Evolutionary conservation across 2,113 vertebrate species (phyloP).

Genomic region (Amblyornis subalaris): DNA sequence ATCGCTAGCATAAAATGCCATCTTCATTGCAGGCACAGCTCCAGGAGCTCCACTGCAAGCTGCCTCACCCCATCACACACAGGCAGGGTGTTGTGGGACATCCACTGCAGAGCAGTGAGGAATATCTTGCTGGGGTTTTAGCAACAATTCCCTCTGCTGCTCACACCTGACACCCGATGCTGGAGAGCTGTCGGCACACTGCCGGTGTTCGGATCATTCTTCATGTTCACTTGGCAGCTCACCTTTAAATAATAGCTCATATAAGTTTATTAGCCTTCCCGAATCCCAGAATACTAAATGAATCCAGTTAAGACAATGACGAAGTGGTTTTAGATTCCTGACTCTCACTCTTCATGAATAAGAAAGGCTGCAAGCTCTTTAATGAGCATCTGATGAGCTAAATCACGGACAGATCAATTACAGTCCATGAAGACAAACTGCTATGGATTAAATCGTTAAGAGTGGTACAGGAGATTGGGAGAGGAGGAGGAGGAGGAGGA

Average conservation of each 20-base stretch:
- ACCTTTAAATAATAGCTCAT: constrained; percentile 21
- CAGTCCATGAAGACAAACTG: constrained; percentile 32
- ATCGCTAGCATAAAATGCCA: not conserved
- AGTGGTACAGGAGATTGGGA: not conserved
- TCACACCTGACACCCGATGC: not conserved
- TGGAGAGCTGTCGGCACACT: accelerated
- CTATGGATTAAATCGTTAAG: constrained; percentile 14
- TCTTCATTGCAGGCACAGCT: not conserved
- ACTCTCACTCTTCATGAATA: constrained; percentile 19
- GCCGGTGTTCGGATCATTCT: not conserved
- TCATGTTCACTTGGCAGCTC: constrained; percentile 15
- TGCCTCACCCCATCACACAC: accelerated
- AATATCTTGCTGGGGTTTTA: not conserved
- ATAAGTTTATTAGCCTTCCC: constrained; percentile 22
- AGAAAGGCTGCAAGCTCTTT: constrained; percentile 32
- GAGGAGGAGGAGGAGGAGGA: not conserved
- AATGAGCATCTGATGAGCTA: constrained; percentile 50
- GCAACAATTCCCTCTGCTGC: not conserved
- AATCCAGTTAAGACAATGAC: constrained; percentile 36
- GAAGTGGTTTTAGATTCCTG: not conserved
- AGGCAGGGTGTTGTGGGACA: accelerated
- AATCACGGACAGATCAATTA: constrained; percentile 51
- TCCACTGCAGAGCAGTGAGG: not conserved
- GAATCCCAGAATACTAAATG: constrained; percentile 16
- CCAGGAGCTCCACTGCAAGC: not conserved